Percentiles rank a stretch among this genome's conserved stretches.
phyloP scores from a whole-genome alignment of 2,113 vertebrate genomes.

The Campylomormyrus tamandua region DNA sequence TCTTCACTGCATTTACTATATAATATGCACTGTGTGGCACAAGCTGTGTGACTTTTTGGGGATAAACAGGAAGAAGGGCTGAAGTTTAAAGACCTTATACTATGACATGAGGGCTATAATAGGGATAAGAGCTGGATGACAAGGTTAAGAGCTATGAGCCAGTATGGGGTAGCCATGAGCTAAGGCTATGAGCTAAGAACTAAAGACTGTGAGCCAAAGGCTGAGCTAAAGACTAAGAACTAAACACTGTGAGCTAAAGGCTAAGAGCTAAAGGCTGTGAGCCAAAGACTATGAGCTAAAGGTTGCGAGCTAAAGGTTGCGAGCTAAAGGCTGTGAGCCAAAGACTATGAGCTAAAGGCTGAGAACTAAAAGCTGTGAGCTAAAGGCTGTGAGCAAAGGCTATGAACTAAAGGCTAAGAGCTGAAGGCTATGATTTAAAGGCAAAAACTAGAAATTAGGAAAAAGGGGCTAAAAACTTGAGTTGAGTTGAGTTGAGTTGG shows the following conservation, averaged over 20 bases:
- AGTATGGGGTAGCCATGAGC: not conserved
- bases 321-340: not conserved
- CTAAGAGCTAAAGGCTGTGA: not conserved
- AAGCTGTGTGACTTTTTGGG: not conserved
- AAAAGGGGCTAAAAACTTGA: not conserved
- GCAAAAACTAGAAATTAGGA: not conserved
- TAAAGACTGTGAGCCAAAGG: not conserved
- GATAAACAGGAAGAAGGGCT: not conserved
- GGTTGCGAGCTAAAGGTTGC: not conserved
- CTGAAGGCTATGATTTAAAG: not conserved
- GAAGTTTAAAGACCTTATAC: not conserved
- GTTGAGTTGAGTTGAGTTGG: not conserved
- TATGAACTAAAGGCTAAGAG: not conserved
- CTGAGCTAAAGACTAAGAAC: not conserved
- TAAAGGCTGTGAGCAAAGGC: not conserved
- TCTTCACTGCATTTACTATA: not conserved
- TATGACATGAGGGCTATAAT: not conserved
- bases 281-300: not conserved
- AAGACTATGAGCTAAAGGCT: not conserved
- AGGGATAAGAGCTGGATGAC: not conserved
- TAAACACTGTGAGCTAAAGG: not conserved
- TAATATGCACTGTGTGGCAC: not conserved
- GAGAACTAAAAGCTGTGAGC: not conserved
- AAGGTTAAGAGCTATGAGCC: not conserved
- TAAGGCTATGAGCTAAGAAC: not conserved